Evolutionary conservation across 2,797 vertebrate species (phyloP), one percentile per base, ranked within the genome.

Genomic region (Huso huso): DNA sequence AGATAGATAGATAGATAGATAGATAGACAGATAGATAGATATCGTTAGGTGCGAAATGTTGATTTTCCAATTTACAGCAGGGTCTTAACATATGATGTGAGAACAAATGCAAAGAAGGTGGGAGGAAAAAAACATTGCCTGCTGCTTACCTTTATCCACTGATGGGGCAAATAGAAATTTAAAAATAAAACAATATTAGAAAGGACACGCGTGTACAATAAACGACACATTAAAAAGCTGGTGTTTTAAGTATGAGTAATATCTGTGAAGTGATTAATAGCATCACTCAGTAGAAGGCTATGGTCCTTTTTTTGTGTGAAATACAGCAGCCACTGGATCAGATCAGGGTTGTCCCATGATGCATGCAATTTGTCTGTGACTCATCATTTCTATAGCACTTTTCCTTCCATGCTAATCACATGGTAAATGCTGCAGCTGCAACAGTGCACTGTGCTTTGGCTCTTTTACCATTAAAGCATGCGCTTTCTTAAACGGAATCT

Each of bases 71-170:
- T 55, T 61, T 9, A 59, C 7, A 52, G 10, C 23, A 51, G 10
- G 13, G 7, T 23, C 48, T 11, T 59, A 52, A 50, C 11, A 72
- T 18, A 62, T 52, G 65, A 70, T 60, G 61, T 57, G 49, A 52
- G 51, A 57, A 52, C 66, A 69, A 70, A 69, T 15, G 13, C n/a
- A 13, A 3, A 55, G 3, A 55, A 5, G n/a, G 78, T 76, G 74
- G 71, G 13, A 67, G 69, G 23, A 67, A 48, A 65, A 11, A 10
- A 52, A 11, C 48, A 62, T n/a, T 15, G 51, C 48, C 48, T 51
- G 72, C 70, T 71, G 81, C 93, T 98, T 95, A 98, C 95, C 95
- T 96, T 94, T 95, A 78, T 96, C 95, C 93, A 97, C 95, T 95
- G 86, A 75, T 68, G 87, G 84, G 82, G 86, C 84, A 86, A n/a